Conservation (phyloP, 2,113 vertebrate genomes). For the Dasyprocta punctata region DNA sequence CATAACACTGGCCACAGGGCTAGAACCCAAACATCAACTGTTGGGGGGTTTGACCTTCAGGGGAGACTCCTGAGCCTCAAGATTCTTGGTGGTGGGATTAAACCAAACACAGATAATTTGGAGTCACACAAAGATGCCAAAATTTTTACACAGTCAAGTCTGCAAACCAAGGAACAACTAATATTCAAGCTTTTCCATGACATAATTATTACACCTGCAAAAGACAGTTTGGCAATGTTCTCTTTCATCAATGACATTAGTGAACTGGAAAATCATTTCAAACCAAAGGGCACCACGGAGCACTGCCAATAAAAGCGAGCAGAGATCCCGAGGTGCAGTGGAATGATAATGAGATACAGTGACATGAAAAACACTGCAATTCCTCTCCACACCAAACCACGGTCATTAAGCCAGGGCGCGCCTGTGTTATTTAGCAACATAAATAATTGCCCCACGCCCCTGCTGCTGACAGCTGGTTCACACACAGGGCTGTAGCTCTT, state of each 20-base stretch:
- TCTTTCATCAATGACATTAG: conserved; percentile 66
- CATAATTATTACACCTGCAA: conserved; percentile 49
- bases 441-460: conserved; percentile 79
- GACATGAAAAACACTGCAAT: conserved; percentile 65
- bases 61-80: neutral
- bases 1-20: neutral
- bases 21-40: neutral
- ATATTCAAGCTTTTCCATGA: conserved; percentile 31
- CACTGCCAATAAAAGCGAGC: conserved; percentile 58
- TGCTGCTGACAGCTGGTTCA: conserved; percentile 44
- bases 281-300: conserved; percentile 78
- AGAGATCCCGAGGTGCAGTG: neutral
- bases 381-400: conserved; percentile 73
- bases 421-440: conserved; percentile 83
- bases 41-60: rapidly evolving
- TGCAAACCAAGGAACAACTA: neutral
- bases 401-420: conserved; percentile 78
- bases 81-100: neutral
- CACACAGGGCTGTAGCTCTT: conserved; percentile 6
- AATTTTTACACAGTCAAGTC: neutral
- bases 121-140: neutral
- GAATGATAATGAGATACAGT: conserved; percentile 64
- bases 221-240: conserved; percentile 68
- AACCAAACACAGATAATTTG: neutral
- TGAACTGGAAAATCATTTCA: conserved; percentile 77